Conservation (phyloP, 2,888 invertebrate species). For the Dione vanillae region DNA sequence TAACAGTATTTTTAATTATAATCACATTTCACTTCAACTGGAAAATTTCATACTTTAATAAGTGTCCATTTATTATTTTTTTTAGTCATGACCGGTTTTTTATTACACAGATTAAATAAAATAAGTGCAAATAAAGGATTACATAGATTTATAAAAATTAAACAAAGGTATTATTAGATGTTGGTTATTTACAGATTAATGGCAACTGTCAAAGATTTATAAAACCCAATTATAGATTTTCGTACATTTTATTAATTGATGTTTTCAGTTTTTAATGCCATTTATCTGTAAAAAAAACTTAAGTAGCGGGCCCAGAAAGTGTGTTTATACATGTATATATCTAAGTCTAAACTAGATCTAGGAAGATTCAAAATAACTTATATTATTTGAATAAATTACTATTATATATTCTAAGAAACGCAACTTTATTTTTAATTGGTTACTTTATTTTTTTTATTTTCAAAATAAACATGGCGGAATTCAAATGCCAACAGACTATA, state of each 20-base stretch:
- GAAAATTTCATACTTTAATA: background rate
- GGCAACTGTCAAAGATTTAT: background rate
- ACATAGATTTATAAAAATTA: background rate
- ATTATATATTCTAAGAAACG: constrained; percentile 23
- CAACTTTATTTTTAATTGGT: background rate
- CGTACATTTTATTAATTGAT: background rate
- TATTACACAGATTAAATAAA: constrained; percentile 2
- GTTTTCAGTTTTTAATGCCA: background rate
- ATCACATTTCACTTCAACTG: background rate
- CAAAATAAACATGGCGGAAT: background rate
- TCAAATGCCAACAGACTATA: background rate
- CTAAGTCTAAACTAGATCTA: constrained; percentile 43
- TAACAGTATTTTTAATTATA: background rate
- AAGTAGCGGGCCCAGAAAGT: constrained; percentile 53
- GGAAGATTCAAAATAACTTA: constrained; percentile 51
- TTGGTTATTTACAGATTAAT: constrained; percentile 6
- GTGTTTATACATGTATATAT: constrained; percentile 22
- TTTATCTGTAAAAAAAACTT: constrained; percentile 39
- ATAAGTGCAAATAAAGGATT: background rate
- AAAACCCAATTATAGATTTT: background rate
- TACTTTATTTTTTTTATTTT: background rate
- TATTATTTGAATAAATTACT: constrained; percentile 42
- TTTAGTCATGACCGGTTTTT: background rate
- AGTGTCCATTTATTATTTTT: too few species aligned
- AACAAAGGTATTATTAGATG: background rate